Evolutionary conservation across 2,888 invertebrate genomes (phyloP).

Genomic region (Melipona bicolor): DNA sequence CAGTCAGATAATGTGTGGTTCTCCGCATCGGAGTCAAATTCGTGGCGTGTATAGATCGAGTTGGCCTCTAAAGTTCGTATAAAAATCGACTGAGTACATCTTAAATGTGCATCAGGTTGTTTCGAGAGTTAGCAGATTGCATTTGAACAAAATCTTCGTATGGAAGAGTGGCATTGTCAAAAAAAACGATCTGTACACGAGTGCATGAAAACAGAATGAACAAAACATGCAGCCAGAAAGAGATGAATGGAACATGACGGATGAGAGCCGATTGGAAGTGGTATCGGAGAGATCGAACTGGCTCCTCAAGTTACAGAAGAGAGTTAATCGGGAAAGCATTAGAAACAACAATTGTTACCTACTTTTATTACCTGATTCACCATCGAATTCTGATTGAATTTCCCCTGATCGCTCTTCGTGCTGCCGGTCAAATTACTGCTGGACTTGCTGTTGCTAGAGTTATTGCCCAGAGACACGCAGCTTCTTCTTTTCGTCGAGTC

Average conservation of each 20-base stretch:
- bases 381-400: conserved; percentile 82
- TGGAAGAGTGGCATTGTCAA: conserved; percentile 7
- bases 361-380: conserved; percentile 81
- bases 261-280: conserved; percentile 58
- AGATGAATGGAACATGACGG: conserved; percentile 37
- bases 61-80: conserved; percentile 27
- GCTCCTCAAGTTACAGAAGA: conserved; percentile 42
- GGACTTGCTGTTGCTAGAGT: conserved; percentile 92
- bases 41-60: conserved; percentile 39
- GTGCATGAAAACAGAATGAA: conserved; percentile 45
- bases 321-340: conserved; percentile 53
- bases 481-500: conserved; percentile 85
- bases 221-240: conserved; percentile 48
- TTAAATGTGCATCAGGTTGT: conserved; percentile 10
- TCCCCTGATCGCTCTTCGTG: conserved; percentile 86
- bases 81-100: neutral
- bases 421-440: conserved; percentile 91
- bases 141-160: conserved; percentile 14
- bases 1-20: conserved; percentile 47
- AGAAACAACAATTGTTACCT: conserved; percentile 43
- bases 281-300: conserved; percentile 49
- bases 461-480: conserved; percentile 87
- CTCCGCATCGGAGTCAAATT: conserved; percentile 54
- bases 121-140: neutral
- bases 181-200: conserved; percentile 55